Percentiles rank a stretch among this genome's conserved stretches.
phyloP scores from a whole-genome alignment of 2,113 vertebrate genomes.

The Ivindomyrus marchei region DNA sequence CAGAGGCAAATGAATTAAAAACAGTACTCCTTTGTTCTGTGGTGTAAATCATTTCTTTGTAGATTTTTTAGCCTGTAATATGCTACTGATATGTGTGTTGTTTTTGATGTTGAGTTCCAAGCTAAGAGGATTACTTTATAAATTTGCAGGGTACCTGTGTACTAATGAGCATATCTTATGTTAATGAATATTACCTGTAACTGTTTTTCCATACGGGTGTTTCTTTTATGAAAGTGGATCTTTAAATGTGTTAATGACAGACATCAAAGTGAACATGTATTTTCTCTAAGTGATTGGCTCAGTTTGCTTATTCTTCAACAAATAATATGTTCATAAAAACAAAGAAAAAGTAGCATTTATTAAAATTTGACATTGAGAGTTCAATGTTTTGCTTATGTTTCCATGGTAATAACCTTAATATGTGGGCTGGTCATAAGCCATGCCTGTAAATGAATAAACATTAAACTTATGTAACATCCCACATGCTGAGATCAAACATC shows the following conservation, averaged over 20 bases:
- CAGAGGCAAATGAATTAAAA: background rate
- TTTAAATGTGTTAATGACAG: background rate
- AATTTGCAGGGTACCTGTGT: background rate
- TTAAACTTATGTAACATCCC: background rate
- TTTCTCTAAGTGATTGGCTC: background rate
- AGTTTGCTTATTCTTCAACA: background rate
- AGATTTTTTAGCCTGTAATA: background rate
- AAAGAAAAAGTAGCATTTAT: background rate
- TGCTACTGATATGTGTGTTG: background rate
- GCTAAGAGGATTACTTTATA: background rate
- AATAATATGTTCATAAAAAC: background rate
- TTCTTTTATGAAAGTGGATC: background rate
- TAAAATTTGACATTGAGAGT: background rate
- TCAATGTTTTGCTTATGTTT: background rate
- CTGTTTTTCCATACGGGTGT: background rate
- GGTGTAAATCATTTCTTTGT: background rate
- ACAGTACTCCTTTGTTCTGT: background rate
- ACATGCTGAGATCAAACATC: background rate
- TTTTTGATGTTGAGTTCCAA: background rate
- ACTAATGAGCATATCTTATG: background rate
- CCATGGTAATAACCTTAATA: background rate
- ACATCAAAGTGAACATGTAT: background rate
- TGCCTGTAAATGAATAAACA: background rate
- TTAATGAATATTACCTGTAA: background rate
- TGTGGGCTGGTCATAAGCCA: background rate